A percentile compares a stretch with the other conserved stretches of the same genome.
These are phyloP conservation scores for Sinocyclocheilus maitianheensis DNA, from an alignment of 2,113 vertebrate species.

Conservation along the genomic window DNA sequence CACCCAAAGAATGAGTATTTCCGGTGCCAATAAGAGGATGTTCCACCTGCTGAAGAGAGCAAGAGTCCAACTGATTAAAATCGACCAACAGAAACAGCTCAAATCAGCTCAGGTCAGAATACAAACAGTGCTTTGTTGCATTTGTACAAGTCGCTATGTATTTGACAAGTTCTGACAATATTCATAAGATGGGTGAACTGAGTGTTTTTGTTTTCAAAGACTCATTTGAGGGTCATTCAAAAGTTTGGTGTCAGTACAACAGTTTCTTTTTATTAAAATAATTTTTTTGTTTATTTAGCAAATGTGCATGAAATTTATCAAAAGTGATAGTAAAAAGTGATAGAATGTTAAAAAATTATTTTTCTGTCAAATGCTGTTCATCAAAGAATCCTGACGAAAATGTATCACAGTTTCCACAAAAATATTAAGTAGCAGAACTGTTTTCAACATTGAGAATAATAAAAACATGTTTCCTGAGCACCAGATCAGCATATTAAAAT, in stretches of 20 bases:
- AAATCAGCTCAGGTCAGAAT: conserved; percentile 74
- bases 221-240: not conserved
- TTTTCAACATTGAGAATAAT: not conserved
- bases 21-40: conserved; percentile 86
- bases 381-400: not conserved
- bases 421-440: not conserved
- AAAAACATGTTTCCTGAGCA: no score
- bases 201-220: not conserved
- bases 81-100: conserved; percentile 88
- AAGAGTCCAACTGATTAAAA: conserved; percentile 90
- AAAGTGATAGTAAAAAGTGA: not conserved
- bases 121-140: not conserved
- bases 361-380: not conserved
- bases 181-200: not conserved
- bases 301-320: not conserved
- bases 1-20: conserved; percentile 71
- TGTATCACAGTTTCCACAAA: not conserved
- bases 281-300: not conserved
- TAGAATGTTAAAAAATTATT: not conserved
- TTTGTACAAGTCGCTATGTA: not conserved
- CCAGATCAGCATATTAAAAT: no score
- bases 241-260: not conserved
- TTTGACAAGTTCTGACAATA: not conserved
- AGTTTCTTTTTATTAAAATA: not conserved
- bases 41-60: conserved; percentile 88